phyloP scores from a whole-genome alignment of 2,888 invertebrate species.

The Scaptomyza flava region DNA sequence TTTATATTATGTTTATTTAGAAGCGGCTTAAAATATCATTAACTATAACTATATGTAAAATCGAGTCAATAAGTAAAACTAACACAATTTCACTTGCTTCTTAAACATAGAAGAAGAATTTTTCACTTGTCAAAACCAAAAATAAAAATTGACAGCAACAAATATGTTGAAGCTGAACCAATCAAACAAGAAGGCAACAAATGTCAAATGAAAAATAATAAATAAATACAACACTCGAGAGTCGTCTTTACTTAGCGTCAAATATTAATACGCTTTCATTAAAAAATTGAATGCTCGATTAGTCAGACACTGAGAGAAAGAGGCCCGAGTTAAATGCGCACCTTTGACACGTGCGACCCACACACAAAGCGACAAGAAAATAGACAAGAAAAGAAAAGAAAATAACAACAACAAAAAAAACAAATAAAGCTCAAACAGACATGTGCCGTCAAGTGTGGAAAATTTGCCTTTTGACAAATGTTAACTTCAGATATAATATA shows the following conservation, averaged over 20 bases:
- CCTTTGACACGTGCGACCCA: constrained; percentile 73
- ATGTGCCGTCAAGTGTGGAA: constrained; percentile 79
- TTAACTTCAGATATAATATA: constrained; percentile 31
- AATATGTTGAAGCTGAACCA: constrained; percentile 30
- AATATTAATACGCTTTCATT: constrained; percentile 76
- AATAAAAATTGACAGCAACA: constrained; percentile 26
- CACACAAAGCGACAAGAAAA: constrained; percentile 7
- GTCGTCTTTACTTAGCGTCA: constrained; percentile 62
- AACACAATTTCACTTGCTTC: constrained; percentile 18
- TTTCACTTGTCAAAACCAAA: constrained; percentile 55
- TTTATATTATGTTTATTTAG: neutral
- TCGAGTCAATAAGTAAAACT: neutral
- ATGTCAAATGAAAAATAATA: neutral
- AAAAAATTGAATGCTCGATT: constrained; percentile 78
- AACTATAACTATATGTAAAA: neutral
- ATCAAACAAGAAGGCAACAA: constrained; percentile 51
- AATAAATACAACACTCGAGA: constrained; percentile 32
- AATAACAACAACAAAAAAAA: no score
- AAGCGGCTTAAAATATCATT: no score
- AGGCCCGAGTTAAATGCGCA: constrained; percentile 50
- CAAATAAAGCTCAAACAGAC: constrained; percentile 41
- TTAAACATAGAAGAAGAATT: constrained; percentile 17
- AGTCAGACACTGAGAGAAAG: constrained; percentile 65
- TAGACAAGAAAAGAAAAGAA: neutral
- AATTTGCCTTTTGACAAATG: constrained; percentile 79